Base-by-base conservation (phyloP, 2,888 invertebrate species). In the Cataglyphis altisquamis region DNA sequence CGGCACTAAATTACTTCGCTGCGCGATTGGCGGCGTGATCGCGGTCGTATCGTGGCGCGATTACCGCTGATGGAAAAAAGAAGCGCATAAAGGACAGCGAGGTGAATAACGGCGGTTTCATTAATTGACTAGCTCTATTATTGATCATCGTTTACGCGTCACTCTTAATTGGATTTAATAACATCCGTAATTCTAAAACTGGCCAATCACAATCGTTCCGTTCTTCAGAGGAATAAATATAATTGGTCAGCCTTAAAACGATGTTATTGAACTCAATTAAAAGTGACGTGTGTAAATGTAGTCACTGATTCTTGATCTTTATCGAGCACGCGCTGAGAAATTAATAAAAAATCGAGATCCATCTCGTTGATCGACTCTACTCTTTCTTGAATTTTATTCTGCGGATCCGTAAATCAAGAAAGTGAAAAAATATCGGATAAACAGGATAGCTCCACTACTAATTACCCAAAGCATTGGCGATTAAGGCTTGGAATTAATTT, bases 1-100 rank as follows among this genome's bases (percentile, higher is more conserved):
- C 64, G 77, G 86, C 78, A 87, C 89, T 91, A 91, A 92, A 92
- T 92, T 91, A 92, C 92, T 91, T 90, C 86, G 67, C 86, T 84
- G 82, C 78, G 52, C 74, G 74, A 83, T 83, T 48, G 64, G 62
- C 83, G 73, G 86, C 83, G 85, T 68, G 80, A 12, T 52, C 52
- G 52, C n/a, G 57, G 75, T 85, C 81, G 87, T 85, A 67, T 86
- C 85, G 82, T 74, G 75, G 75, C 68, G 83, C 81, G 80, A 68
- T 84, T 81, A 21, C 48, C 36, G 36, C 6, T 36, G 57, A 41
- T n/a, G 39, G 15, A 73, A 83, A 82, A 78, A 64, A 45, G 36
- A 81, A 67, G 45, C 63, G 60, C 66, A 4, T 25, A 18, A 75
- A 64, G 48, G 21, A 48, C 48, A 32, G 10, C 48, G 64, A 15